Evolutionary conservation across 1,140 invertebrate species (phyloP), one percentile per base, ranked within the genome.

Genomic region (Drosophila burlai): DNA sequence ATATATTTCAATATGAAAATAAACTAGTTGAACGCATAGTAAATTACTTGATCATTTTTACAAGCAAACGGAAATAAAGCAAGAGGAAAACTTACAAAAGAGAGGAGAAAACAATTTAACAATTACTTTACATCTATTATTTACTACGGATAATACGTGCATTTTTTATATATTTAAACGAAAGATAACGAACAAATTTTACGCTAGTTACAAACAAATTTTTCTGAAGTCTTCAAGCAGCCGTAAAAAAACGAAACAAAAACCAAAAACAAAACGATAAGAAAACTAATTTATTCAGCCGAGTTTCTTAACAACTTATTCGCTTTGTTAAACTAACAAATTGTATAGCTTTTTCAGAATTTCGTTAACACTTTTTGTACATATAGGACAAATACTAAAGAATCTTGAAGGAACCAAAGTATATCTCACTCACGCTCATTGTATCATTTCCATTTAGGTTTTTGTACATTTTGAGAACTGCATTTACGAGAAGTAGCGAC

Each of bases 401-500:
- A 72, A 77, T 77, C 63, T 78, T 83, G 75, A 68, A 77, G 26
- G 75, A 74, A 76, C 60, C 74, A 72, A 72, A 66, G 61, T 82
- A 74, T 75, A 79, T 80, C 34, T 55, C 78, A 85, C 76, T 45
- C 67, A 49, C 68, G 67, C 73, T 67, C 55, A 63, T 64, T 76
- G 49, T 49, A 84, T 81, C 67, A 84, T 85, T 81, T 85, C 61
- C 47, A 69, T 71, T 83, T 68, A 47, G 80, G 50, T 83, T 83
- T 81, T 87, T 83, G 76, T 87, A 86, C 83, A 87, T 82, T 86
- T 67, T 77, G 80, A 79, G 83, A 84, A 84, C 66, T 84, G 81
- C 81, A 84, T 84, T 84, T 84, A 84, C 66, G 73, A 40, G 54
- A 78, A 75, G 69, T 54, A 69, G 67, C 58, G 60, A 63, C 65